phyloP scores from a whole-genome alignment of 2,888 invertebrate species.

The Eueremaeus valkanovi region DNA sequence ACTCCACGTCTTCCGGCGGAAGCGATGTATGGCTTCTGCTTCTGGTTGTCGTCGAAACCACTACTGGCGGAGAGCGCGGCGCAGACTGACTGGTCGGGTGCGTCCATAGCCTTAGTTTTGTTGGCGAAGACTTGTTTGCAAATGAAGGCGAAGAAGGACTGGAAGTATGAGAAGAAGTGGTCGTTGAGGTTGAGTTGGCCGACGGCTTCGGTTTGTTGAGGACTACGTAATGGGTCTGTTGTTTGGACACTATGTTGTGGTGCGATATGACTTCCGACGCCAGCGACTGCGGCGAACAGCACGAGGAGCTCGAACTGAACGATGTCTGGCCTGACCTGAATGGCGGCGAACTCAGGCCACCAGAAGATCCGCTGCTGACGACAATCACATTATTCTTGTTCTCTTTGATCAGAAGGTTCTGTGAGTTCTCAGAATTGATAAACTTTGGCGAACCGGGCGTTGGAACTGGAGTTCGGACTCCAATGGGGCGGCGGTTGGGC shows the following conservation, averaged over 20 bases:
- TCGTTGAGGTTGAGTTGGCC: not conserved
- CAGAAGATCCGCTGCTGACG: not conserved
- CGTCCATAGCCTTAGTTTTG: conserved; percentile 4
- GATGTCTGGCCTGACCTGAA: not conserved
- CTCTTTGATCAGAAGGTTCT: conserved; percentile 3
- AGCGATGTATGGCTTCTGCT: not conserved
- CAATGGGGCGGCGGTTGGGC: not conserved
- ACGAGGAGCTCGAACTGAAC: not conserved
- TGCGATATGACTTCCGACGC: not conserved
- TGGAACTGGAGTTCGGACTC: not conserved
- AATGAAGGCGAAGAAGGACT: not conserved
- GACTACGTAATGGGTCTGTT: conserved; percentile 4
- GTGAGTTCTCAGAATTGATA: not conserved
- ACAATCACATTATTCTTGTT: conserved; percentile 3
- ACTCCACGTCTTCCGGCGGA: conserved; percentile 5
- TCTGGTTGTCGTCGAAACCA: no score
- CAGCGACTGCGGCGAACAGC: not conserved
- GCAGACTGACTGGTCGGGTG: not conserved
- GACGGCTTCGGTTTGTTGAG: not conserved
- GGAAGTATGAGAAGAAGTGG: not conserved
- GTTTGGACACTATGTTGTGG: not conserved
- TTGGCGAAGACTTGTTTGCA: not conserved
- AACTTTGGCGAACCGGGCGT: conserved; percentile 2
- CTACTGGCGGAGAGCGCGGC: not conserved
- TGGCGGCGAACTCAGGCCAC: not conserved